Base-by-base conservation (phyloP, 2,113 vertebrate genomes). In the Lucifuga dentata region DNA sequence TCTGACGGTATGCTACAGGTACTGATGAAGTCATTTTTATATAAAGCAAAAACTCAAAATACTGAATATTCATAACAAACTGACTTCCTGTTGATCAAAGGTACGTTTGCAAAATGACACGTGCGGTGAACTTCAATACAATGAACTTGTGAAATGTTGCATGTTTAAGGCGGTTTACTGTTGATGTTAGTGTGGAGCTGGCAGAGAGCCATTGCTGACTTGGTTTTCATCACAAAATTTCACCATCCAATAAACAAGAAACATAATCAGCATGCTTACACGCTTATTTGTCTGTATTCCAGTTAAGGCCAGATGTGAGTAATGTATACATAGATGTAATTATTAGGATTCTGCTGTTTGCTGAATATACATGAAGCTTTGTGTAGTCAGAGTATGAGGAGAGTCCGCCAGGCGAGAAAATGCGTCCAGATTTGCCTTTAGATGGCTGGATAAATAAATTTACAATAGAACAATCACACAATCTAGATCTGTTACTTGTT, bases 1-100 rank as follows among this genome's bases (percentile, higher is more conserved):
- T 73, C 64, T 51, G 71, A 61, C 11, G 11, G 40, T 21, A 51
- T 16, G 26, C 35, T 56, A 38, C 71, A 52, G 39, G 72, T 56
- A 29, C 20, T 6, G 29, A 62, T 69, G 36, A 24, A 69, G 52
- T 55, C 9, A 21, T 23, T 60, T 63, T 60, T 24, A 38, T 45
- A 35, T 12, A 3, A 2, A 61, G 23, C 23, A 2, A 8, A 29
- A 63, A 55, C 23, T 62, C 17, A 12, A n/a, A 45, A n/a, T 1
- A 9, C 20, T 21, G 0, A 35, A 10, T n/a, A 56, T 3, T 20
- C 3, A 33, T 11, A 13, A 45, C 24, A 11, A 23, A 56, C 38
- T 29, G 21, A 35, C 29, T 33, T 26, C 23, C 29, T 13, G 19
- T 58, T 58, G 46, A 24, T 62, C 26, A 51, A 39, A 56, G 19